Evolutionary conservation across 2,888 invertebrate species (phyloP).

Genomic region (Phaonia tiefii): DNA sequence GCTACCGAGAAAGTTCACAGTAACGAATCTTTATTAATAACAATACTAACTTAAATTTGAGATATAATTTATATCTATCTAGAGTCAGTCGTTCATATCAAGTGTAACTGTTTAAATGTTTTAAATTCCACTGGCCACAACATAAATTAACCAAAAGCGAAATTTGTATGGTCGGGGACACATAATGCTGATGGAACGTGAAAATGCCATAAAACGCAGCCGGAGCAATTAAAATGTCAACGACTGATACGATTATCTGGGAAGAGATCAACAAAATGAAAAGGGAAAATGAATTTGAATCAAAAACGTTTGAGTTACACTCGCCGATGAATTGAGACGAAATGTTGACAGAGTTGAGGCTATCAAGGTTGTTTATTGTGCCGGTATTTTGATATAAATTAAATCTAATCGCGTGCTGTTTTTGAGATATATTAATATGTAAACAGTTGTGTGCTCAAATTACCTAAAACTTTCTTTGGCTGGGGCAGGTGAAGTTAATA

Average conservation of each 20-base stretch:
- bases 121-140: slow-evolving; percentile 3
- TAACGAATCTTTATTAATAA: slow-evolving; percentile 16
- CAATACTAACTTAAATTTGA: slow-evolving; percentile 12
- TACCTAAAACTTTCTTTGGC: no score
- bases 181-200: not conserved
- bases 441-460: no score
- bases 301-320: no score
- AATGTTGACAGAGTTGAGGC: no score
- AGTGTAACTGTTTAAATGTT: not conserved
- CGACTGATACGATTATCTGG: slow-evolving; percentile 5
- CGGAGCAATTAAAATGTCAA: slow-evolving; percentile 14
- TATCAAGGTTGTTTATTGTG: slow-evolving; percentile 12
- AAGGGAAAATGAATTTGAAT: slow-evolving; percentile 18
- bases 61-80: not conserved
- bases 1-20: slow-evolving; percentile 8
- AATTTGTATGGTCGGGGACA: not conserved
- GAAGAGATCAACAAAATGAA: not conserved
- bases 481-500: no score
- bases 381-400: not conserved
- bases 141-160: slow-evolving; percentile 3
- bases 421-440: no score
- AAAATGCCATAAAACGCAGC: slow-evolving; percentile 25
- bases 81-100: no score
- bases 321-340: no score
- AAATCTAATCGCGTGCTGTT: slow-evolving; percentile 32